A percentile compares a stretch with the other conserved stretches of the same genome.
These are phyloP conservation scores for Tamias sibiricus DNA, from an alignment of 2,113 vertebrate species.

Conservation along the genomic window DNA sequence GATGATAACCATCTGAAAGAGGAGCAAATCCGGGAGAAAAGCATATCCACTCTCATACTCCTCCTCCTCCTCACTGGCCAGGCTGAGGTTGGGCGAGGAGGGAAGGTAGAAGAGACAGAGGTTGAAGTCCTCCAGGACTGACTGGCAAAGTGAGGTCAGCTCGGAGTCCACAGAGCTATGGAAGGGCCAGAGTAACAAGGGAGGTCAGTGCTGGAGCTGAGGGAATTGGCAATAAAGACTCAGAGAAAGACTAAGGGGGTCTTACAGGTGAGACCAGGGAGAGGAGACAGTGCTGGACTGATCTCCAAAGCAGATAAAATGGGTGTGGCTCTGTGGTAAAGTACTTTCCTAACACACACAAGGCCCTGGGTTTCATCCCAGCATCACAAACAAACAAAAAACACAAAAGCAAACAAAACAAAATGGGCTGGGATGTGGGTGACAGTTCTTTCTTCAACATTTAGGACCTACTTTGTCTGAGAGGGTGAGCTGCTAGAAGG, in stretches of 20 bases:
- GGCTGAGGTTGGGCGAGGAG: slow-evolving; percentile 85
- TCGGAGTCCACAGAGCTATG: slow-evolving; percentile 93
- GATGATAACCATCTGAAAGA: slow-evolving; percentile 97
- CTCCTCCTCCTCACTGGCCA: slow-evolving; percentile 94
- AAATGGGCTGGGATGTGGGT: background rate
- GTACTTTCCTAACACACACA: background rate
- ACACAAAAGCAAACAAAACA: background rate
- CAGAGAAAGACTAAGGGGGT: background rate
- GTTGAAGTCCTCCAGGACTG: slow-evolving; percentile 98
- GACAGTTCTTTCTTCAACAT: background rate
- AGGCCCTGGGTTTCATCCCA: background rate
- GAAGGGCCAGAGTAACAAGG: background rate
- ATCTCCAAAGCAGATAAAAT: background rate
- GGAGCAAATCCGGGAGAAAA: slow-evolving; percentile 93
- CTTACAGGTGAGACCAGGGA: background rate
- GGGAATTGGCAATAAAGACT: background rate
- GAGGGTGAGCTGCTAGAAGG: background rate
- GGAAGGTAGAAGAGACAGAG: slow-evolving; percentile 98
- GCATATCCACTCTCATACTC: slow-evolving; percentile 92
- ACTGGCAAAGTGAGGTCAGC: slow-evolving; percentile 96
- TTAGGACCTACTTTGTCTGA: background rate
- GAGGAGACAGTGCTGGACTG: background rate
- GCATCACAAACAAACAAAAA: background rate
- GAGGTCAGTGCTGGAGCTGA: background rate
- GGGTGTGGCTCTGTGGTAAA: background rate